A percentile compares a stretch with the other conserved stretches of the same genome.
Conservation (phyloP, 2,113 vertebrate genomes). For the Callipepla californica region DNA sequence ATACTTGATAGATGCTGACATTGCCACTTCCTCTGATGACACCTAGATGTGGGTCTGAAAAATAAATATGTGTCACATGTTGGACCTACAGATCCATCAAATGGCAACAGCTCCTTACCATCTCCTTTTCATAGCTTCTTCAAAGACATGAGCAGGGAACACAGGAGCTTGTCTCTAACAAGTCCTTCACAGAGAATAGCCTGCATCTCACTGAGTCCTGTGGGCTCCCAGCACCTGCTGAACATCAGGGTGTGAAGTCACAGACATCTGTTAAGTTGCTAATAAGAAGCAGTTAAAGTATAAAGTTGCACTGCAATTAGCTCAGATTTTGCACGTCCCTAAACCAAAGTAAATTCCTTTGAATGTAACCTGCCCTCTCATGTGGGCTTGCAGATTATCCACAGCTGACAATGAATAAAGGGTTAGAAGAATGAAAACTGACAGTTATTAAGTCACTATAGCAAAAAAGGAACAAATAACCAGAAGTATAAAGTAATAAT, state of each 20-base stretch:
- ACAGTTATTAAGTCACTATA: slow-evolving; percentile 46
- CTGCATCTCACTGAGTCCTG: accelerated
- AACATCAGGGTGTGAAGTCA: not conserved
- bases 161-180: not conserved
- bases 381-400: slow-evolving; percentile 50
- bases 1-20: not conserved
- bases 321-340: slow-evolving; percentile 44
- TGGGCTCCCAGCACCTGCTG: not conserved
- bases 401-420: slow-evolving; percentile 38
- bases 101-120: not conserved
- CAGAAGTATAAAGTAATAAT: not conserved
- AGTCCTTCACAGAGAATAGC: not conserved
- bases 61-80: not conserved
- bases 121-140: not conserved
- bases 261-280: not conserved
- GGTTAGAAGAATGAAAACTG: slow-evolving; percentile 31
- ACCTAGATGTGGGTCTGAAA: not conserved
- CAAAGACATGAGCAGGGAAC: not conserved
- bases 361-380: slow-evolving; percentile 53
- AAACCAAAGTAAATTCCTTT: slow-evolving; percentile 48
- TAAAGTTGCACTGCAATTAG: slow-evolving; percentile 56
- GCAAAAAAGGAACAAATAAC: slow-evolving; percentile 11
- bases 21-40: not conserved
- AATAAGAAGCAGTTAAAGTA: slow-evolving; percentile 53
- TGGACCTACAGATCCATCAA: not conserved